Evolutionary conservation across 2,797 vertebrate genomes (phyloP).

Genomic region (Phoeniculus purpureus): DNA sequence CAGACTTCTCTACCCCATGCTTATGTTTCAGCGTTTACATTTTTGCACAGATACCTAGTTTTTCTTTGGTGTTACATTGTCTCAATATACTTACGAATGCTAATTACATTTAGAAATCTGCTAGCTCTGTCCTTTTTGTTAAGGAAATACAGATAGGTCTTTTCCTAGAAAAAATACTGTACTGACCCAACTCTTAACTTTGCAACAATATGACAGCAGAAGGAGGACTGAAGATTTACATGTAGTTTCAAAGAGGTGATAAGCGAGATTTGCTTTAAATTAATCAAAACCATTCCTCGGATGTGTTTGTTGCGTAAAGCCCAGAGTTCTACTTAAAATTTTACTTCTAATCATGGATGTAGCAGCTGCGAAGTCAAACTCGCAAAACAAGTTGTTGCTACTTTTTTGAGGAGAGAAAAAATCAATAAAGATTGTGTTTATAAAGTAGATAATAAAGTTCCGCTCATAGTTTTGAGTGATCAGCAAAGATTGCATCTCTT

Average conservation of each 20-base stretch:
- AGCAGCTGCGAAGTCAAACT: background rate
- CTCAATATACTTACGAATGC: background rate
- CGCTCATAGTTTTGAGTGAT: background rate
- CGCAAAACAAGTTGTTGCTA: background rate
- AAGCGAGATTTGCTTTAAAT: background rate
- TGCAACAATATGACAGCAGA: background rate
- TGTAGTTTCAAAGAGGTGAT: background rate
- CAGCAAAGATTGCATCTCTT: background rate
- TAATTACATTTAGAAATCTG: background rate
- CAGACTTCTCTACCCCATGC: background rate
- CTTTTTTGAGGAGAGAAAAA: rapidly evolving
- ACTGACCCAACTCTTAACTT: background rate
- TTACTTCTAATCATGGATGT: background rate
- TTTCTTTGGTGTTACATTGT: background rate
- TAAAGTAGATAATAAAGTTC: background rate
- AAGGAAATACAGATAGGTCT: background rate
- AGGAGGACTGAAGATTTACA: background rate
- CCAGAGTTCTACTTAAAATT: background rate
- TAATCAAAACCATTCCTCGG: background rate
- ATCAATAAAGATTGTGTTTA: background rate
- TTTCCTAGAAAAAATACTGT: background rate
- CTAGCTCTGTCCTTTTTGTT: background rate
- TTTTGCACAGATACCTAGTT: background rate
- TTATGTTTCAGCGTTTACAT: background rate
- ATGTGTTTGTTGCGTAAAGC: background rate